Percentiles rank a stretch among this genome's conserved stretches.
phyloP scores from a whole-genome alignment of 2,888 invertebrate species.

The Melanophora roralis region DNA sequence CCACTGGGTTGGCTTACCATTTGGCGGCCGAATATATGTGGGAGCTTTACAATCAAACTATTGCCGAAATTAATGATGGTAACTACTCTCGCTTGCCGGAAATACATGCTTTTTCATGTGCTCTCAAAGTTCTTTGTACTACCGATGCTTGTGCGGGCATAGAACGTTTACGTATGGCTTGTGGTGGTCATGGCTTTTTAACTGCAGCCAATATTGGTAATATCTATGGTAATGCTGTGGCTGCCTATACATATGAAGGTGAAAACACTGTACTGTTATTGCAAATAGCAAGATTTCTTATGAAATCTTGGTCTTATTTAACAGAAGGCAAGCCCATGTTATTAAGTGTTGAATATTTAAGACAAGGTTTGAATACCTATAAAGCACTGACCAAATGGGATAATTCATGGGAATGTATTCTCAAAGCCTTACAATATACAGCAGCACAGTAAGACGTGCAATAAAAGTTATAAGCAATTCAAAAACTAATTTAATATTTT shows the following conservation, averaged over 20 bases:
- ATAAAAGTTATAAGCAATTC: neutral
- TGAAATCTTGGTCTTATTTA: slow-evolving; percentile 86
- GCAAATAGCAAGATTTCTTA: slow-evolving; percentile 90
- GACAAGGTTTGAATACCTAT: slow-evolving; percentile 55
- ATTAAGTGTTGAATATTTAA: slow-evolving; percentile 84
- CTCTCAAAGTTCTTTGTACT: slow-evolving; percentile 90
- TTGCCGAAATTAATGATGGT: slow-evolving; percentile 85
- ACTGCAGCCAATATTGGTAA: slow-evolving; percentile 88
- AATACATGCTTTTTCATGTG: slow-evolving; percentile 90
- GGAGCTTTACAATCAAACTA: slow-evolving; percentile 84
- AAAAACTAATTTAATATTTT: neutral
- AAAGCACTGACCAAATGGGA: slow-evolving; percentile 69
- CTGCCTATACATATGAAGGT: slow-evolving; percentile 95
- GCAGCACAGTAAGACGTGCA: slow-evolving; percentile 59
- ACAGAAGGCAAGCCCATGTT: slow-evolving; percentile 80
- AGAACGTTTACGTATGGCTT: slow-evolving; percentile 91
- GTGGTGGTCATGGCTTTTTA: slow-evolving; percentile 98
- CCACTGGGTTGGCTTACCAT: slow-evolving; percentile 86
- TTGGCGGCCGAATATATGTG: slow-evolving; percentile 84
- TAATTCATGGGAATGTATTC: slow-evolving; percentile 73
- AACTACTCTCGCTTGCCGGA: slow-evolving; percentile 88
- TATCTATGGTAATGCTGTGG: slow-evolving; percentile 87
- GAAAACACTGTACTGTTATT: slow-evolving; percentile 95
- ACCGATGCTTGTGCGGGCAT: slow-evolving; percentile 84
- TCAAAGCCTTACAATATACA: slow-evolving; percentile 72